Conservation (phyloP, 1,140 invertebrate species). For the Mactra quadrangularis region DNA sequence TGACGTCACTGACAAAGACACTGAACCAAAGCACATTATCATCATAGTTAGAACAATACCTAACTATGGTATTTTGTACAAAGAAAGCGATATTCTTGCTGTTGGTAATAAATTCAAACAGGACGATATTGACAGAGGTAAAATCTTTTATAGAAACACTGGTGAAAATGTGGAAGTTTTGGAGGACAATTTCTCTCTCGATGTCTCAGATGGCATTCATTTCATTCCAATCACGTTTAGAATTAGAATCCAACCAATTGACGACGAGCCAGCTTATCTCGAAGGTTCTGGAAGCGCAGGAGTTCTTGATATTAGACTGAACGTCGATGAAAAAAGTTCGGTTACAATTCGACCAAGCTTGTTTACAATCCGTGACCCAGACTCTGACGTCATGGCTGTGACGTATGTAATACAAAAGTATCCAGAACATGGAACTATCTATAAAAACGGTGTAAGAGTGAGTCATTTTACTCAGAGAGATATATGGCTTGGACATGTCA, state of each 20-base stretch:
- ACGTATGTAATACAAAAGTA: conserved; percentile 77
- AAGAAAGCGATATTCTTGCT: conserved; percentile 68
- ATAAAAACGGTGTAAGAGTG: conserved; percentile 70
- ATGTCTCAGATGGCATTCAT: conserved; percentile 83
- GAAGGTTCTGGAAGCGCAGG: conserved; percentile 66
- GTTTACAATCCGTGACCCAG: conserved; percentile 79
- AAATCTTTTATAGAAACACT: conserved; percentile 80
- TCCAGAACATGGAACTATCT: conserved; percentile 78
- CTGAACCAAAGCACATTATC: conserved; percentile 72
- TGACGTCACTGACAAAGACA: conserved; percentile 81
- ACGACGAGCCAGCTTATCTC: conserved; percentile 81
- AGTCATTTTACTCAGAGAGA: conserved; percentile 81
- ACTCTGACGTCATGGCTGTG: conserved; percentile 78
- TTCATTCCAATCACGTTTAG: conserved; percentile 79
- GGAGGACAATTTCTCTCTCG: conserved; percentile 79
- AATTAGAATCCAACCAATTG: conserved; percentile 77
- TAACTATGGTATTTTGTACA: conserved; percentile 74
- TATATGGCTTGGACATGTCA: conserved; percentile 74
- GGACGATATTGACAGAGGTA: conserved; percentile 76
- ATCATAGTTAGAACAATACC: conserved; percentile 77
- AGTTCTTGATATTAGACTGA: conserved; percentile 69
- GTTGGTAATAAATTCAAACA: conserved; percentile 79
- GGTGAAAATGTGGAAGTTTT: conserved; percentile 73
- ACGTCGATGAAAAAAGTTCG: conserved; percentile 77
- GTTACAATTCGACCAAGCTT: conserved; percentile 71